A percentile compares a stretch with the other conserved stretches of the same genome.
phyloP scores from a whole-genome alignment of 2,888 invertebrate species.

The Hemistola chrysoprasaria region DNA sequence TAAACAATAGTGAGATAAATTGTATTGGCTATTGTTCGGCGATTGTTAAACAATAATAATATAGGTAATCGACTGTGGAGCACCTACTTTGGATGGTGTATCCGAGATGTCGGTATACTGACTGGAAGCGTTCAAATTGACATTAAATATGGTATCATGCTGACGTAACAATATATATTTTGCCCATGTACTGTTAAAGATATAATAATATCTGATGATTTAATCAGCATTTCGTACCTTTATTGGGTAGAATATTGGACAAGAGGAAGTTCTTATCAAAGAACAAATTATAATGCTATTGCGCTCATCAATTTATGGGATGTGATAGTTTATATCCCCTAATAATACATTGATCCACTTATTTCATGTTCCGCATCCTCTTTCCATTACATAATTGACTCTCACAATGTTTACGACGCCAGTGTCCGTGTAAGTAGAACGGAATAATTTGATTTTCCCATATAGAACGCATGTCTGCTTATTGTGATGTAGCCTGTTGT shows the following conservation, averaged over 20 bases:
- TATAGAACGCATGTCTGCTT: slow-evolving; percentile 7
- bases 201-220: no score
- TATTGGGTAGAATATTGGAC: no score
- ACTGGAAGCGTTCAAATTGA: slow-evolving; percentile 50
- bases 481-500: slow-evolving; percentile 6
- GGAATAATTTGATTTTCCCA: slow-evolving; percentile 22
- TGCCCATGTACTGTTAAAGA: no score
- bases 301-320: slow-evolving; percentile 14
- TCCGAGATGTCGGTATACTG: slow-evolving; percentile 26
- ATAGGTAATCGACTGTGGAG: slow-evolving; percentile 1
- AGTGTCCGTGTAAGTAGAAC: slow-evolving; percentile 10
- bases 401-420: slow-evolving; percentile 16
- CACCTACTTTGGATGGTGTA: no score
- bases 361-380: slow-evolving; percentile 22
- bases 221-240: no score
- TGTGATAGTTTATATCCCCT: slow-evolving; percentile 19
- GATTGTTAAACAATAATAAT: slow-evolving; percentile 13
- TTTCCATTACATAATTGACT: slow-evolving; percentile 27
- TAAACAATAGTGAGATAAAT: slow-evolving; percentile 14
- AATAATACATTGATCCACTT: slow-evolving; percentile 20
- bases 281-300: slow-evolving; percentile 6
- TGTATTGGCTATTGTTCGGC: slow-evolving; percentile 18
- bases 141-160: slow-evolving; percentile 42
- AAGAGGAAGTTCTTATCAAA: no score
- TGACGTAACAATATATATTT: slow-evolving; percentile 33